Evolutionary conservation across 1,140 invertebrate genomes (phyloP).

Genomic region (Pseudomyrmex dendroicus): DNA sequence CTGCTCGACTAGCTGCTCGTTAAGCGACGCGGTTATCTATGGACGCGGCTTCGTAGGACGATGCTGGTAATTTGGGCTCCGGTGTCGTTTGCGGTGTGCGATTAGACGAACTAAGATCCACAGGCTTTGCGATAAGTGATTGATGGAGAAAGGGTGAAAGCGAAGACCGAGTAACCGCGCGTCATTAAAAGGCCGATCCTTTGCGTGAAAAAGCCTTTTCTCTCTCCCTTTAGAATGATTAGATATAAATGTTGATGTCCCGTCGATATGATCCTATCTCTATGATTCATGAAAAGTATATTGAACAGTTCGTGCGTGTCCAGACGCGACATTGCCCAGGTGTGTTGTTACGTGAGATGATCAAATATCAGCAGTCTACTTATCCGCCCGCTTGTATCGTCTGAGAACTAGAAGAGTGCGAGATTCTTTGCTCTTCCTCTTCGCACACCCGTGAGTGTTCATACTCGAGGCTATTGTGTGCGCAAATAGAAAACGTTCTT

Average conservation of each 20-base stretch:
- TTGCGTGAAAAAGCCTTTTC: not conserved
- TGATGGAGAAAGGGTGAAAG: slow-evolving; percentile 55
- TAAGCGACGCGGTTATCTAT: slow-evolving; percentile 40
- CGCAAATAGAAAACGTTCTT: slow-evolving; percentile 29
- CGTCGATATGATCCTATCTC: slow-evolving; percentile 15
- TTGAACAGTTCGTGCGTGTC: not conserved
- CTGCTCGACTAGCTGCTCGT: slow-evolving; percentile 46
- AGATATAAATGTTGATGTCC: slow-evolving; percentile 23
- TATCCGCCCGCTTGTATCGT: slow-evolving; percentile 26
- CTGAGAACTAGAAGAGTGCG: slow-evolving; percentile 39
- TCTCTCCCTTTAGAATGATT: not conserved
- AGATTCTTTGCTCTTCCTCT: slow-evolving; percentile 21
- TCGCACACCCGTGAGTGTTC: not conserved
- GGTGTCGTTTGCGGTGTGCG: slow-evolving; percentile 46
- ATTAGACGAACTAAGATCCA: slow-evolving; percentile 43
- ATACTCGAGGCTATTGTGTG: not conserved
- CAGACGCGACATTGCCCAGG: not conserved
- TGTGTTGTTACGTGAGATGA: slow-evolving; percentile 22
- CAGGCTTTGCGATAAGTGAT: slow-evolving; percentile 43
- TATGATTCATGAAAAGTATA: slow-evolving; percentile 45
- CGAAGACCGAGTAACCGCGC: slow-evolving; percentile 32
- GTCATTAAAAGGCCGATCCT: slow-evolving; percentile 33
- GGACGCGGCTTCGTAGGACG: slow-evolving; percentile 27
- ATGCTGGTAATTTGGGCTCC: slow-evolving; percentile 46
- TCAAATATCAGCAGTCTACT: slow-evolving; percentile 31